phyloP scores from a whole-genome alignment of 2,888 invertebrate species.

The Trilocha varians region DNA sequence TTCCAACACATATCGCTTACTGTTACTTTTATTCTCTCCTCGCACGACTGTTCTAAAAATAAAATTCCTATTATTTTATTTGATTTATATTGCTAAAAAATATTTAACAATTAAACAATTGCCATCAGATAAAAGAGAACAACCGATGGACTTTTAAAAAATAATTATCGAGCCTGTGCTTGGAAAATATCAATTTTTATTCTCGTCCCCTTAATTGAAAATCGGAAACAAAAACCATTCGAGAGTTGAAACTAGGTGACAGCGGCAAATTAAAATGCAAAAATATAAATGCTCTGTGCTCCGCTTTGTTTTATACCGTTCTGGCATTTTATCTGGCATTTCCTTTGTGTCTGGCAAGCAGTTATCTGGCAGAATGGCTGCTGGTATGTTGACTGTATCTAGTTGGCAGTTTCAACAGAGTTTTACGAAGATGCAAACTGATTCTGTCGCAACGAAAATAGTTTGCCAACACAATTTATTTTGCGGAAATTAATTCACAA shows the following conservation, averaged over 20 bases:
- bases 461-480: not conserved
- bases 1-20: too few relatives aligned
- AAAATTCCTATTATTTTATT: too few relatives aligned
- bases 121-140: too few relatives aligned
- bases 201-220: conserved; percentile 24
- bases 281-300: conserved; percentile 28
- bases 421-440: conserved; percentile 23
- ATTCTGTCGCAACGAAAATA: not conserved
- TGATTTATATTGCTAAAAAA: too few relatives aligned
- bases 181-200: not conserved
- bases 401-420: conserved; percentile 14
- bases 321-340: conserved; percentile 29
- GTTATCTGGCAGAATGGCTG: conserved; percentile 27
- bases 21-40: too few relatives aligned
- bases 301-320: conserved; percentile 21
- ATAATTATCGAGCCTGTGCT: too few relatives aligned
- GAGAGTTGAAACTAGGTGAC: conserved; percentile 16
- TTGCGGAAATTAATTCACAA: not conserved
- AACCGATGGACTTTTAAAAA: not conserved
- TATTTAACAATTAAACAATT: too few relatives aligned
- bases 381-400: conserved; percentile 25
- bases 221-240: conserved; percentile 23
- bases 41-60: too few relatives aligned
- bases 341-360: conserved; percentile 30
- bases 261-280: conserved; percentile 35